Conservation (phyloP, 2,888 invertebrate species). For the Tipula unca region DNA sequence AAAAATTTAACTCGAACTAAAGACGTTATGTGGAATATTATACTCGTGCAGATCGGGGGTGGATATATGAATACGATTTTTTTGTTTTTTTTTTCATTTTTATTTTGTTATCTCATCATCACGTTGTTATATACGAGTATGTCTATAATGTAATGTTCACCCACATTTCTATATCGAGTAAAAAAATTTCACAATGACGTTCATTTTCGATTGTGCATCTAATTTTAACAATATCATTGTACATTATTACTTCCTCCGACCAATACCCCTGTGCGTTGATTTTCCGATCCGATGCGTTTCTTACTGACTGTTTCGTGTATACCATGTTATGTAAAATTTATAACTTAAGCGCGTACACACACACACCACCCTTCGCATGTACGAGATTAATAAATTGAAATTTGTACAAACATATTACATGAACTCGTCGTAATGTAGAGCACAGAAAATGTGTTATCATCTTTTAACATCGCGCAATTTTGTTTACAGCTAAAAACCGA, state of each 20-base stretch:
- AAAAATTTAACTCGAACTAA: neutral
- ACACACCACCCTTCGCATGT: neutral
- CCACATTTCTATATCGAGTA: neutral
- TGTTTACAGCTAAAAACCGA: neutral
- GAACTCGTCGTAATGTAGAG: neutral
- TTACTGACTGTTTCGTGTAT: neutral
- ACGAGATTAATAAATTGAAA: neutral
- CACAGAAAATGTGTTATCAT: neutral
- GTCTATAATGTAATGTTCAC: neutral
- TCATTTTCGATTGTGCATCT: neutral
- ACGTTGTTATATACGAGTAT: neutral
- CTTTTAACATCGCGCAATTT: neutral
- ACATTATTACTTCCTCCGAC: too few relatives aligned
- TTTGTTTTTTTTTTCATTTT: neutral
- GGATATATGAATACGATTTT: neutral
- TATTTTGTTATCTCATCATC: neutral
- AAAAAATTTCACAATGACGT: neutral
- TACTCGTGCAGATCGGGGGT: neutral
- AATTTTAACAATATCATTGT: neutral
- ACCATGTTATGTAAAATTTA: neutral
- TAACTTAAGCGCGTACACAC: neutral
- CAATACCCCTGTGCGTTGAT: neutral
- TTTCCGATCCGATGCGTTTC: neutral
- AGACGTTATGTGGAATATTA: neutral
- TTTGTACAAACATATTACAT: neutral